Evolutionary conservation across 1,140 invertebrate species (phyloP).

Genomic region (Pseudomyrmex dendroicus): DNA sequence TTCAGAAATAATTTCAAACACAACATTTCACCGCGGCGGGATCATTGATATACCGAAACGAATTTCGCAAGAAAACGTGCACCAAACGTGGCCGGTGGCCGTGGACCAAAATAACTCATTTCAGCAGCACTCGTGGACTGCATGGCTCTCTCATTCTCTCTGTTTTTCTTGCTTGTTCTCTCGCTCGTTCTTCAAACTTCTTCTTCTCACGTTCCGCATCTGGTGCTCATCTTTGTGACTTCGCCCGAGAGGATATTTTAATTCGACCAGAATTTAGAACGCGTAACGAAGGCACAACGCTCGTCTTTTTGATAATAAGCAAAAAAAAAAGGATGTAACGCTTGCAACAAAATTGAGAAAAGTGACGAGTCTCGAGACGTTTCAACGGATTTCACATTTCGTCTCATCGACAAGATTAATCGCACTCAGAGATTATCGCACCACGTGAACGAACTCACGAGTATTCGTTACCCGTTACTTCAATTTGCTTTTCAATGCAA

Average conservation of each 20-base stretch:
- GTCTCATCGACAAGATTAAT: no score
- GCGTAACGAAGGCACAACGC: constrained; percentile 10
- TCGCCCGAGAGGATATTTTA: constrained; percentile 19
- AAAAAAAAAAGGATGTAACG: background rate
- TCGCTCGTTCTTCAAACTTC: background rate
- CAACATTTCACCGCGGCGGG: constrained; percentile 36
- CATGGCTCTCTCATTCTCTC: constrained; percentile 64
- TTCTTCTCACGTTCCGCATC: constrained; percentile 36
- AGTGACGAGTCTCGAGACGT: background rate
- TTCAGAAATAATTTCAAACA: constrained; percentile 62
- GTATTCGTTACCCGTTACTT: no score
- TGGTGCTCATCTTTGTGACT: constrained; percentile 7
- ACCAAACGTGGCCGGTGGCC: constrained; percentile 70
- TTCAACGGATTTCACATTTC: no score
- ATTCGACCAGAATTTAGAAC: constrained; percentile 1
- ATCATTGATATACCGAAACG: constrained; percentile 73
- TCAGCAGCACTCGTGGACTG: constrained; percentile 62
- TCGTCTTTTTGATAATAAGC: no score
- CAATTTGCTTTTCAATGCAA: no score
- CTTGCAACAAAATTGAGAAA: background rate
- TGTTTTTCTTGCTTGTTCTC: constrained; percentile 20
- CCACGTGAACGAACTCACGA: no score
- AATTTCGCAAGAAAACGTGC: constrained; percentile 76
- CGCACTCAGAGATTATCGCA: no score
- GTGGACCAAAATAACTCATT: constrained; percentile 75